Conservation (phyloP, 2,797 vertebrate genomes). For the Clarias fuscus region DNA sequence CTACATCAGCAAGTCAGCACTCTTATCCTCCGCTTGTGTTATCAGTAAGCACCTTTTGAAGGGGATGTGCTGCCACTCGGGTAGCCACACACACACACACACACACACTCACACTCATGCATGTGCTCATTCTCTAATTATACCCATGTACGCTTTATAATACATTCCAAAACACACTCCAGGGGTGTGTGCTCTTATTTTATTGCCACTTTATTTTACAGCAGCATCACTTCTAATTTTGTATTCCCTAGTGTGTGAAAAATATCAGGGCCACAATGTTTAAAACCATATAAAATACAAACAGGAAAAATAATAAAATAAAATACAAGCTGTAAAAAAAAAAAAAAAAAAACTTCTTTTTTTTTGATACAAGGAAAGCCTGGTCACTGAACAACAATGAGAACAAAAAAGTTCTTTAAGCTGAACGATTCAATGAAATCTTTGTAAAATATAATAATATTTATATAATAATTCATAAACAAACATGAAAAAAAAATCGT, state of each 20-base stretch:
- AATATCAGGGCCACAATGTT: not conserved
- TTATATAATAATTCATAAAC: too few relatives aligned
- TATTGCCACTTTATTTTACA: conserved; percentile 27
- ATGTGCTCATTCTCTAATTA: conserved; percentile 27
- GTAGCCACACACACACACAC: conserved; percentile 22
- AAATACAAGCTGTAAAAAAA: not conserved
- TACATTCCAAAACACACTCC: conserved; percentile 24
- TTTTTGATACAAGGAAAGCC: not conserved
- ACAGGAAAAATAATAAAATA: not conserved
- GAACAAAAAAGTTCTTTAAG: not conserved
- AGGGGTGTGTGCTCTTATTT: conserved; percentile 1
- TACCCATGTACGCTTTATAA: conserved; percentile 29
- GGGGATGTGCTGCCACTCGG: conserved; percentile 34
- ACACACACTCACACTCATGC: conserved; percentile 5
- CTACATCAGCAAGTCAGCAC: conserved; percentile 54
- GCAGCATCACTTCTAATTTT: not conserved
- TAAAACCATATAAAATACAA: not conserved
- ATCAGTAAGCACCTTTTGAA: conserved; percentile 53
- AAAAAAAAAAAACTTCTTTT: too few relatives aligned
- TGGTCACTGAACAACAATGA: not conserved
- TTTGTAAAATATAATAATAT: not conserved
- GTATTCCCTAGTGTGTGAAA: not conserved
- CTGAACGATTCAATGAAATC: not conserved
- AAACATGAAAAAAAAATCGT: too few relatives aligned
- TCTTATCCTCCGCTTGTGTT: conserved; percentile 44